These are phyloP conservation scores for Crocallis elinguaria DNA, from an alignment of 2,888 invertebrate genomes.

Conservation along the genomic window DNA sequence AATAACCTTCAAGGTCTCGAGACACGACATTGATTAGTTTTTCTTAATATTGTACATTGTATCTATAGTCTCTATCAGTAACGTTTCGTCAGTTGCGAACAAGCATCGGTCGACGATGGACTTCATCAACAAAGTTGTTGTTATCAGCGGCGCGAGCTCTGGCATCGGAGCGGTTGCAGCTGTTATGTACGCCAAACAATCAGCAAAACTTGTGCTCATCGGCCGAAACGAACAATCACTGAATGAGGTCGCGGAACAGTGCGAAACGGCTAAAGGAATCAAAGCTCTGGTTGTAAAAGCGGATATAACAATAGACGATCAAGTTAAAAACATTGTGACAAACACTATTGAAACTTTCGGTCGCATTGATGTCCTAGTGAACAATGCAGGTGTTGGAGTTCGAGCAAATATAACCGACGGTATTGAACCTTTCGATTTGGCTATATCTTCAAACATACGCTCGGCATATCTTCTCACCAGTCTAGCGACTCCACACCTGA, in stretches of 20 bases:
- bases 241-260: constrained; percentile 85
- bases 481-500: constrained; percentile 92
- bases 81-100: constrained; percentile 37
- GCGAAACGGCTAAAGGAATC: constrained; percentile 68
- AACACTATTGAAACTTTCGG: constrained; percentile 88
- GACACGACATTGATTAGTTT: not conserved
- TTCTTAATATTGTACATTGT: constrained; percentile 3
- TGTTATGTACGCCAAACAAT: constrained; percentile 86
- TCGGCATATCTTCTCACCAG: constrained; percentile 91
- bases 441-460: constrained; percentile 94
- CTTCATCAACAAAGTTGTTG: constrained; percentile 85
- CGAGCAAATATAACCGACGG: constrained; percentile 92
- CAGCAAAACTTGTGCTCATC: constrained; percentile 86
- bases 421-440: constrained; percentile 91
- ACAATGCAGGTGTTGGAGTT: constrained; percentile 93
- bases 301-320: constrained; percentile 88
- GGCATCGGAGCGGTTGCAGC: constrained; percentile 90
- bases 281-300: constrained; percentile 86
- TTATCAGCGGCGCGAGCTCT: constrained; percentile 89
- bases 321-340: constrained; percentile 86
- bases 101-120: constrained; percentile 68
- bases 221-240: constrained; percentile 89
- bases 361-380: constrained; percentile 90
- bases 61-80: not conserved
- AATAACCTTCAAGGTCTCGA: not conserved